Evolutionary conservation across 1,140 invertebrate species (phyloP).

Genomic region (Amphibalanus amphitrite): DNA sequence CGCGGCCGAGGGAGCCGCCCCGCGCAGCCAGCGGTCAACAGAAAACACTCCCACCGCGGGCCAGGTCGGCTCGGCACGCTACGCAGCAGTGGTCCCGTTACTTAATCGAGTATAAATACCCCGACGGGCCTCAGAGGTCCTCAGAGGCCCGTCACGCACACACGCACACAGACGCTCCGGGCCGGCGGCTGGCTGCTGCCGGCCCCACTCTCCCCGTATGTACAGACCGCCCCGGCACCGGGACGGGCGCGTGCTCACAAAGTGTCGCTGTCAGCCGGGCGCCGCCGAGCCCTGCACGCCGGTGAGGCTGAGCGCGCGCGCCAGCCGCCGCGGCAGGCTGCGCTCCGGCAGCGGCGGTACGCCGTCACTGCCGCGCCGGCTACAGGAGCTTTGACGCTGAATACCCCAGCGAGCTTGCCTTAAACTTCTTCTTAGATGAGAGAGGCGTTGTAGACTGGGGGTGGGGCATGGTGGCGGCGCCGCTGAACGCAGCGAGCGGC

Average conservation of each 20-base stretch:
- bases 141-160: no score
- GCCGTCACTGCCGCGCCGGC: background rate
- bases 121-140: no score
- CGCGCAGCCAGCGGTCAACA: no score
- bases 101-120: no score
- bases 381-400: background rate
- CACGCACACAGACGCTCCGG: background rate
- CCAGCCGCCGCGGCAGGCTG: background rate
- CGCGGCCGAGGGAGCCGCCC: no score
- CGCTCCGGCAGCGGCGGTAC: background rate
- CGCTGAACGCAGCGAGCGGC: background rate
- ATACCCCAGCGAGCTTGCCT: background rate
- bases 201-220: background rate
- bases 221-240: background rate
- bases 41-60: no score
- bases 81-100: no score
- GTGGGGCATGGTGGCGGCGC: background rate
- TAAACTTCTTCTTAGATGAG: slow-evolving; percentile 2
- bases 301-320: background rate
- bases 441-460: background rate
- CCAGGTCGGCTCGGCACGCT: no score
- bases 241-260: background rate
- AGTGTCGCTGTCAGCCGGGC: background rate
- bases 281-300: background rate
- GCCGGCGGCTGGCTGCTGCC: no score